phyloP scores from a whole-genome alignment of 2,113 vertebrate genomes.

The Ancistrus triradiatus region DNA sequence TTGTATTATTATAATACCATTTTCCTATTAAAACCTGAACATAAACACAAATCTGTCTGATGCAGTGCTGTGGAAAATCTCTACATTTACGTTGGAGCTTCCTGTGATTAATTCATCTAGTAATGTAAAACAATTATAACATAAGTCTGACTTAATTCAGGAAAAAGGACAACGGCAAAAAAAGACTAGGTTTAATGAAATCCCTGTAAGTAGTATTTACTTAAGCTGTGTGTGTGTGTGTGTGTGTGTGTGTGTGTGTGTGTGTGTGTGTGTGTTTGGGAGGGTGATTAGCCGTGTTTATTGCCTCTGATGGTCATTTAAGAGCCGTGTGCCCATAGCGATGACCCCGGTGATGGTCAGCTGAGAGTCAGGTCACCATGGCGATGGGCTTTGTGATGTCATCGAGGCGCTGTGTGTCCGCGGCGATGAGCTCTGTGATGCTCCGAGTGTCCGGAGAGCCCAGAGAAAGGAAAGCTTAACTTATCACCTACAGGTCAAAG shows the following conservation, averaged over 20 bases:
- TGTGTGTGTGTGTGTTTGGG: constrained; percentile 10
- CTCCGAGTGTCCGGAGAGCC: constrained; percentile 54
- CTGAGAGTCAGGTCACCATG: neutral
- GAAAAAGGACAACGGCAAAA: no score
- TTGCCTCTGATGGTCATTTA: constrained; percentile 41
- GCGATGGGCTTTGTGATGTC: constrained; percentile 44
- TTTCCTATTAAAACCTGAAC: constrained; percentile 10
- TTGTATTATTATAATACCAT: neutral
- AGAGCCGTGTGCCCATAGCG: constrained; percentile 52
- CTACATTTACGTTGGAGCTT: no score
- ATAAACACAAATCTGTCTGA: neutral
- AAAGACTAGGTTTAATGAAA: neutral
- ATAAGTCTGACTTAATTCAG: no score
- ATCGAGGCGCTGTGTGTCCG: constrained; percentile 53
- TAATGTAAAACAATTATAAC: no score
- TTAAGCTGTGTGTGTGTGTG: neutral
- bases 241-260: constrained; percentile 11
- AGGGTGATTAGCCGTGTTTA: constrained; percentile 5
- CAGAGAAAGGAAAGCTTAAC: constrained; percentile 81
- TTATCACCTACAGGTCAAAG: constrained; percentile 75
- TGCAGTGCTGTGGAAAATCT: no score
- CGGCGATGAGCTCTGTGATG: constrained; percentile 56
- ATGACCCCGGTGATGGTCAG: constrained; percentile 47
- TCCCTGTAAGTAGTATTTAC: neutral
- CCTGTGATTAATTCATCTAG: no score